These are phyloP conservation scores for Petroica traversi DNA, from an alignment of 2,113 vertebrate genomes.

Conservation along the genomic window DNA sequence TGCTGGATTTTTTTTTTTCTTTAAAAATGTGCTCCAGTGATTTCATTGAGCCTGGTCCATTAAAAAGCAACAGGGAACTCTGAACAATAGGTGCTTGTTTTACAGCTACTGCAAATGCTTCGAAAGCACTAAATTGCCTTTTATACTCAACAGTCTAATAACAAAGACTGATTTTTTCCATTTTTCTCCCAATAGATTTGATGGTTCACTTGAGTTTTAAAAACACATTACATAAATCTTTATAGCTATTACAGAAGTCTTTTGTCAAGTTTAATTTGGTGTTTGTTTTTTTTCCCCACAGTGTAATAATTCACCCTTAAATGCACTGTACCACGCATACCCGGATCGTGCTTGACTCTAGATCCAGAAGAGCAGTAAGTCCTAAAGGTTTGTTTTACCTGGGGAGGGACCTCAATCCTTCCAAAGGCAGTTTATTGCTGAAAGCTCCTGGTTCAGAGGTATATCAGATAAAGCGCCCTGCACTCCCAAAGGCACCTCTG, in stretches of 20 bases:
- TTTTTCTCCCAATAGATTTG: constrained; percentile 38
- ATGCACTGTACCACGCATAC: neutral
- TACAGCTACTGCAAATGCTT: constrained; percentile 55
- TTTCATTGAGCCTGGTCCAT: constrained; percentile 29
- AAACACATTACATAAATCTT: constrained; percentile 63
- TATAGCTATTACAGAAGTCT: constrained; percentile 44
- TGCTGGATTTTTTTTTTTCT: neutral
- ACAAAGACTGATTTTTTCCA: constrained; percentile 56
- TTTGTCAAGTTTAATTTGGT: constrained; percentile 51
- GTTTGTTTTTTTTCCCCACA: neutral
- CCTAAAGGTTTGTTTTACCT: neutral
- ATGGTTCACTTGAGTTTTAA: constrained; percentile 66
- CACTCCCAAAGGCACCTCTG: neutral
- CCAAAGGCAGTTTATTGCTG: neutral
- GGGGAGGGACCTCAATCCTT: neutral
- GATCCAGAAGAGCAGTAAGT: neutral
- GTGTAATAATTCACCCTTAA: constrained; percentile 5
- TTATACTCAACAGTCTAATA: constrained; percentile 60
- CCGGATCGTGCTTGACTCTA: neutral
- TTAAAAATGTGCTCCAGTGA: neutral
- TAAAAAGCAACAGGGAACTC: constrained; percentile 15
- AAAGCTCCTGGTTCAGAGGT: neutral
- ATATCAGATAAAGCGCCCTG: neutral
- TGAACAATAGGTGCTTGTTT: constrained; percentile 65
- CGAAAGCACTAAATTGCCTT: constrained; percentile 64